A percentile compares a stretch with the other conserved stretches of the same genome.
Evolutionary conservation across 2,113 vertebrate genomes (phyloP).

Genomic region (Indicator indicator): DNA sequence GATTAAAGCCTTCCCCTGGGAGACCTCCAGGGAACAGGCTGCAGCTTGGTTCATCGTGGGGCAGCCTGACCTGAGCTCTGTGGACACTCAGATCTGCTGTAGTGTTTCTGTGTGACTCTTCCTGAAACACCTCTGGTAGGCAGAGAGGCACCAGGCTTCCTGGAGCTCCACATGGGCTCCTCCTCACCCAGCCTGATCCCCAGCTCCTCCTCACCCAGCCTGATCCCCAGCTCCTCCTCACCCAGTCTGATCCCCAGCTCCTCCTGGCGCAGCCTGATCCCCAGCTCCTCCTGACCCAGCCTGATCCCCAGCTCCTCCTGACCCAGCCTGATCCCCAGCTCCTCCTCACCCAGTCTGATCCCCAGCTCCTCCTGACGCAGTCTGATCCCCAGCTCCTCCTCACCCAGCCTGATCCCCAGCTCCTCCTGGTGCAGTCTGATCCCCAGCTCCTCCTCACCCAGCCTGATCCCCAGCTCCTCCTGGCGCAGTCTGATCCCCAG

Average conservation of each 20-base stretch:
- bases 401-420: background rate
- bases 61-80: background rate
- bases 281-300: too few relatives aligned
- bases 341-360: too few relatives aligned
- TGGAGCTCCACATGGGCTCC: background rate
- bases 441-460: too few relatives aligned
- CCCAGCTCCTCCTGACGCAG: too few relatives aligned
- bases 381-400: background rate
- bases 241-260: background rate
- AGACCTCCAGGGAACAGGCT: background rate
- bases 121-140: background rate
- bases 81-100: background rate
- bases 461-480: too few relatives aligned
- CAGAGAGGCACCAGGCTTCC: background rate
- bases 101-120: accelerated
- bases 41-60: background rate
- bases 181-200: too few relatives aligned
- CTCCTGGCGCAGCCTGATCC: background rate
- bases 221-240: too few relatives aligned
- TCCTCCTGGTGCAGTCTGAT: too few relatives aligned
- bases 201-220: too few relatives aligned
- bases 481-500: too few relatives aligned
- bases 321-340: too few relatives aligned
- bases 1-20: background rate
- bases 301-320: too few relatives aligned